phyloP scores from a whole-genome alignment of 2,113 vertebrate species.

The Penelope pileata region DNA sequence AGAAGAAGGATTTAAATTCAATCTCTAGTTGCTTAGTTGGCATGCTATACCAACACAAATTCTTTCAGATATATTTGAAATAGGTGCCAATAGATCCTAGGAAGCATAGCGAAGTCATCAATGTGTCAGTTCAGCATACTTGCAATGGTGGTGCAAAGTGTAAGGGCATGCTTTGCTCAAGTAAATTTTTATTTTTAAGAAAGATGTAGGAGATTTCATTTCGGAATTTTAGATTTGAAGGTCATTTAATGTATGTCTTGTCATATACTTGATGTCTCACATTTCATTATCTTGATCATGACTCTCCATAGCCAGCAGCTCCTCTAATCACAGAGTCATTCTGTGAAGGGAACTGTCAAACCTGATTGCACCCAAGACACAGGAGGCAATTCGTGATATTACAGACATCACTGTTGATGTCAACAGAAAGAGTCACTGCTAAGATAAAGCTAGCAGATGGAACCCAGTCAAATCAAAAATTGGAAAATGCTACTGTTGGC shows the following conservation, averaged over 20 bases:
- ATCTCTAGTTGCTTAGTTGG: not conserved
- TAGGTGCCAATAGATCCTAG: not conserved
- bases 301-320: not conserved
- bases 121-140: not conserved
- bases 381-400: slow-evolving; percentile 3
- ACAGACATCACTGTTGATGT: not conserved
- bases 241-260: not conserved
- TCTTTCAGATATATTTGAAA: not conserved
- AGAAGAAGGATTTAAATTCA: not conserved
- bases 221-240: not conserved
- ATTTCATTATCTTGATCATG: not conserved
- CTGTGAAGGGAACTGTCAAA: not conserved
- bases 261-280: not conserved
- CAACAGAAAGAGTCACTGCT: slow-evolving; percentile 34
- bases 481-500: slow-evolving; percentile 63
- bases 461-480: slow-evolving; percentile 52
- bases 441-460: slow-evolving; percentile 61
- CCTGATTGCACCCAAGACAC: slow-evolving; percentile 7
- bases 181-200: not conserved
- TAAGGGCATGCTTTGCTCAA: not conserved
- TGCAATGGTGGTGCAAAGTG: not conserved
- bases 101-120: not conserved
- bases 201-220: not conserved
- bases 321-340: not conserved
- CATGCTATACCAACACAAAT: not conserved